Evolutionary conservation across 2,113 vertebrate genomes (phyloP).

Genomic region (Anhinga rufa): DNA sequence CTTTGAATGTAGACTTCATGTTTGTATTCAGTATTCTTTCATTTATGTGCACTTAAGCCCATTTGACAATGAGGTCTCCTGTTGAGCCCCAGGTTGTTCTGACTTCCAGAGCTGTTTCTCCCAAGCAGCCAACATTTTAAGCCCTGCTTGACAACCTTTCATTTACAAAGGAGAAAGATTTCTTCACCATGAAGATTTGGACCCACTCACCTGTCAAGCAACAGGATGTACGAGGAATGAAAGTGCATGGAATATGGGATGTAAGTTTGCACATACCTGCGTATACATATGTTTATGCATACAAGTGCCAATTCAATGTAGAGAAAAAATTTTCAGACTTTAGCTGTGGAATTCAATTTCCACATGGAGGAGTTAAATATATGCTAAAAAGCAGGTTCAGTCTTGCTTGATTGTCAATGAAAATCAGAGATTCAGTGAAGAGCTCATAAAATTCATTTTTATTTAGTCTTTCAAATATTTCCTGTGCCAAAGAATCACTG

Average conservation of each 20-base stretch:
- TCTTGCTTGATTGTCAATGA: background rate
- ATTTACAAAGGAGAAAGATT: background rate
- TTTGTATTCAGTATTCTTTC: background rate
- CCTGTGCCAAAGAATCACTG: background rate
- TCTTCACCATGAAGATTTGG: background rate
- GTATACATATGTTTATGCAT: background rate
- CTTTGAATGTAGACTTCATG: background rate
- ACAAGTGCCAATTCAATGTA: background rate
- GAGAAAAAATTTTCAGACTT: background rate
- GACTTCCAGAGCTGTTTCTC: background rate
- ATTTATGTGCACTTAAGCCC: background rate
- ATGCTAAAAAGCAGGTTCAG: background rate
- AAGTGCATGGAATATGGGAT: background rate
- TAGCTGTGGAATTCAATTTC: background rate
- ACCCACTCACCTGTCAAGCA: background rate
- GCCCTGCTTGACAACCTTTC: background rate
- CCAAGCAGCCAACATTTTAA: background rate
- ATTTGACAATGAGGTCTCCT: background rate
- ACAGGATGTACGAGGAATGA: background rate
- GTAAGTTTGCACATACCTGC: background rate
- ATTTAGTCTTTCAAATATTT: background rate
- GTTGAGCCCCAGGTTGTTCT: background rate
- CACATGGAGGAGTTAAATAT: background rate
- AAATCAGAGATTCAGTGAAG: background rate
- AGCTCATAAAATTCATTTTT: background rate